Evolutionary conservation across 2,113 vertebrate genomes (phyloP).

Genomic region (Eclectus roratus): DNA sequence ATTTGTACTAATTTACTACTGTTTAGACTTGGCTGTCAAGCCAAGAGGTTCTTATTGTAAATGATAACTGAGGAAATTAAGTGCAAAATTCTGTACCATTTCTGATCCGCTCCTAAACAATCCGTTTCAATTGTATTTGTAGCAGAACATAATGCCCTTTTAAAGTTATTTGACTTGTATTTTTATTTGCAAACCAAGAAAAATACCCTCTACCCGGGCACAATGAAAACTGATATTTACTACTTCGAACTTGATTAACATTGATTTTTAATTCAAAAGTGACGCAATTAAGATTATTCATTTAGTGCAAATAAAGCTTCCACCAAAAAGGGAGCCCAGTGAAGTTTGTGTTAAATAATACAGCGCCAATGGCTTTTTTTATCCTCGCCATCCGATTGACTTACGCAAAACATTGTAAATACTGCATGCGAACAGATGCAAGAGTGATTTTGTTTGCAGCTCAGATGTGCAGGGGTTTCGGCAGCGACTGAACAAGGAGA

Average conservation of each 20-base stretch:
- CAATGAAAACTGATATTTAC: slow-evolving; percentile 82
- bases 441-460: slow-evolving; percentile 72
- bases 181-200: slow-evolving; percentile 79
- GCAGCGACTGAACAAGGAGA: slow-evolving; percentile 69
- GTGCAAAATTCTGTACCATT: slow-evolving; percentile 90
- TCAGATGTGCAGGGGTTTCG: slow-evolving; percentile 56
- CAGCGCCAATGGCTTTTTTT: slow-evolving; percentile 64
- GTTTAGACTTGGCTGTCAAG: slow-evolving; percentile 91
- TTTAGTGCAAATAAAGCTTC: slow-evolving; percentile 85
- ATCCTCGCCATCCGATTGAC: slow-evolving; percentile 65
- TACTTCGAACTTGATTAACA: slow-evolving; percentile 84
- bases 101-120: slow-evolving; percentile 83
- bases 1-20: slow-evolving; percentile 94
- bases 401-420: slow-evolving; percentile 77
- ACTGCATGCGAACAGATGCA: slow-evolving; percentile 80
- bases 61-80: slow-evolving; percentile 93
- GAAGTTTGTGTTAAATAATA: slow-evolving; percentile 78
- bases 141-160: slow-evolving; percentile 80
- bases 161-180: slow-evolving; percentile 79
- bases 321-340: slow-evolving; percentile 65
- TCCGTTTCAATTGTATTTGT: slow-evolving; percentile 83
- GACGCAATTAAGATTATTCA: slow-evolving; percentile 93
- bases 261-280: slow-evolving; percentile 93
- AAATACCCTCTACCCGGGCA: slow-evolving; percentile 71
- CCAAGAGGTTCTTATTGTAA: slow-evolving; percentile 87